Evolutionary conservation across 2,113 vertebrate genomes (phyloP).

Genomic region (Eurypyga helias): DNA sequence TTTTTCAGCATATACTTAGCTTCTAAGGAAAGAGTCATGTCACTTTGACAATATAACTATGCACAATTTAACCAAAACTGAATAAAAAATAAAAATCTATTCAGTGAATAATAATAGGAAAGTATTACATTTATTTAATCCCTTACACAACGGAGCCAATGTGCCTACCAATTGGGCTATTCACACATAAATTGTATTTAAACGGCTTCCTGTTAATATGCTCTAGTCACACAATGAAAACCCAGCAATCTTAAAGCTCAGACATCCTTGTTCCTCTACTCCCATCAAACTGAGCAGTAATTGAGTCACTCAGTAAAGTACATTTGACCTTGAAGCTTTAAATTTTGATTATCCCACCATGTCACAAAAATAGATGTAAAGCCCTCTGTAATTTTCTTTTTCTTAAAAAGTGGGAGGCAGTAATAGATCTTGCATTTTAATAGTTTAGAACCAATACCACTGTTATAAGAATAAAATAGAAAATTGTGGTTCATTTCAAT

Average conservation of each 20-base stretch:
- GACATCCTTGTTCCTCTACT: constrained; percentile 44
- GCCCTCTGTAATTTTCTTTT: neutral
- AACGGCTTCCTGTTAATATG: constrained; percentile 72
- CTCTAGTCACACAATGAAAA: constrained; percentile 63
- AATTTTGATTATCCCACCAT: constrained; percentile 22
- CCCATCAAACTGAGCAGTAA: constrained; percentile 59
- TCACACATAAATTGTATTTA: constrained; percentile 68
- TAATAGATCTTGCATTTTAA: neutral
- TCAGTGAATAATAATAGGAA: constrained; percentile 44
- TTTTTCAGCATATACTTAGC: neutral
- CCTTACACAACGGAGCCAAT: constrained; percentile 39
- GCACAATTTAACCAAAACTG: constrained; percentile 28
- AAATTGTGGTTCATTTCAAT: neutral
- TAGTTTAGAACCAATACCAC: neutral
- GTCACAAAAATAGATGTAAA: neutral
- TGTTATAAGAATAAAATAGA: neutral
- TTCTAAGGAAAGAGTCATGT: constrained; percentile 24
- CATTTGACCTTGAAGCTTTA: constrained; percentile 60
- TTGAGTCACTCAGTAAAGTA: constrained; percentile 36
- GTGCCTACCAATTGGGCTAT: constrained; percentile 5
- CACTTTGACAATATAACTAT: constrained; percentile 50
- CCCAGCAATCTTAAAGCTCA: constrained; percentile 45
- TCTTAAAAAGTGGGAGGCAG: neutral
- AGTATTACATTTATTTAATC: constrained; percentile 53
- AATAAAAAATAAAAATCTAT: constrained; percentile 29